These are phyloP conservation scores for Rutilus rutilus DNA, from an alignment of 2,113 vertebrate genomes.

Conservation along the genomic window DNA sequence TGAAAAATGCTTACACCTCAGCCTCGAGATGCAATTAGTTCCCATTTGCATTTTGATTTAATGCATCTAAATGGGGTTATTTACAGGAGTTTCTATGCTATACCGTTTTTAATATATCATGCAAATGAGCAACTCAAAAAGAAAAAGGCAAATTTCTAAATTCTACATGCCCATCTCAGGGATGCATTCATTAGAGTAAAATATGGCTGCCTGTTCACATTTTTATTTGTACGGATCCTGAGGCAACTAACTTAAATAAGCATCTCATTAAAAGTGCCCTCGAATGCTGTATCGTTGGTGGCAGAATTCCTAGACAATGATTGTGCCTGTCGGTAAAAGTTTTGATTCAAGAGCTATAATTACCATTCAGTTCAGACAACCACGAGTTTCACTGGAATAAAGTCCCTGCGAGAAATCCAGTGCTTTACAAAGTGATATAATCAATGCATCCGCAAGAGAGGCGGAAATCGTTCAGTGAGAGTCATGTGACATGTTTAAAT, in stretches of 20 bases:
- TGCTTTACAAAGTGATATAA: not conserved
- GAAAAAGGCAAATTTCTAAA: slow-evolving; percentile 12
- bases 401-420: not conserved
- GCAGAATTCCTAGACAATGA: slow-evolving; percentile 24
- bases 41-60: slow-evolving; percentile 62
- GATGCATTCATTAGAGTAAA: slow-evolving; percentile 49
- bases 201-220: slow-evolving; percentile 43
- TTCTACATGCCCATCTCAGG: slow-evolving; percentile 30
- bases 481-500: too few species aligned
- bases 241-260: slow-evolving; percentile 46
- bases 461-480: not conserved
- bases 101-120: slow-evolving; percentile 57
- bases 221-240: slow-evolving; percentile 21
- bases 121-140: slow-evolving; percentile 50
- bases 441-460: not conserved
- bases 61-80: slow-evolving; percentile 59
- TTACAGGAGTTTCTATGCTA: slow-evolving; percentile 45
- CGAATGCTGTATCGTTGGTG: slow-evolving; percentile 5
- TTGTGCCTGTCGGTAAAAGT: slow-evolving; percentile 19
- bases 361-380: slow-evolving; percentile 14
- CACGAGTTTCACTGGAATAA: not conserved
- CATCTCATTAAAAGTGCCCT: slow-evolving; percentile 39
- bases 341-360: slow-evolving; percentile 33
- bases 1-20: slow-evolving; percentile 55
- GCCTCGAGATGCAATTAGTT: slow-evolving; percentile 54